Evolutionary conservation across 37 sponge, comb jelly and placozoan species (phyloP).

Genomic region (Spongilla lacustris): DNA sequence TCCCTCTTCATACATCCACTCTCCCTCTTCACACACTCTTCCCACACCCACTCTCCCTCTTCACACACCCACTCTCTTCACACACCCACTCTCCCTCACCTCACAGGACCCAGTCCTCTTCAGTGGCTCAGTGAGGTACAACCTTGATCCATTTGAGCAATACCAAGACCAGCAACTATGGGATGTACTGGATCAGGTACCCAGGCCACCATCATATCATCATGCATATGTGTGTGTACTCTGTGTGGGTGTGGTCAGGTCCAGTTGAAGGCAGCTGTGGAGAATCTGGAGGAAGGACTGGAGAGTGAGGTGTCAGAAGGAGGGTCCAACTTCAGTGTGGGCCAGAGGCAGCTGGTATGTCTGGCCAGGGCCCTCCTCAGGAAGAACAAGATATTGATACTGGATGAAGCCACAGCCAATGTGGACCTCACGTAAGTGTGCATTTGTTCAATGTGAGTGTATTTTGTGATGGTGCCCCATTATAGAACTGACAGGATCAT

Average conservation of each 20-base stretch:
- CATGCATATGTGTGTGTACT: too few relatives aligned
- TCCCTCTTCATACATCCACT: too few relatives aligned
- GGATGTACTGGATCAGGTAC: slow-evolving; percentile 79
- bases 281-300: slow-evolving; percentile 62
- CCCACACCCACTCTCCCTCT: too few relatives aligned
- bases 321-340: slow-evolving; percentile 85
- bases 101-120: slow-evolving; percentile 87
- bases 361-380: slow-evolving; percentile 82
- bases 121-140: slow-evolving; percentile 87
- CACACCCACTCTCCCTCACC: too few relatives aligned
- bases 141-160: slow-evolving; percentile 87
- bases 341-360: slow-evolving; percentile 88
- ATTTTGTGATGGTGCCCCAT: too few relatives aligned
- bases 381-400: slow-evolving; percentile 76
- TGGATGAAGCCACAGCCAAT: slow-evolving; percentile 90
- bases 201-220: too few relatives aligned
- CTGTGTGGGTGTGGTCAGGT: too few relatives aligned
- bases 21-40: too few relatives aligned
- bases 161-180: slow-evolving; percentile 75
- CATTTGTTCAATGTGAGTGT: too few relatives aligned
- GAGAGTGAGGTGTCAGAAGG: slow-evolving; percentile 65
- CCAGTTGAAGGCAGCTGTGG: slow-evolving; percentile 67
- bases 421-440: slow-evolving; percentile 76
- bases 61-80: too few relatives aligned
- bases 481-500: slow-evolving; percentile 90